phyloP scores from a whole-genome alignment of 2,113 vertebrate genomes.

The Tapirus terrestris region DNA sequence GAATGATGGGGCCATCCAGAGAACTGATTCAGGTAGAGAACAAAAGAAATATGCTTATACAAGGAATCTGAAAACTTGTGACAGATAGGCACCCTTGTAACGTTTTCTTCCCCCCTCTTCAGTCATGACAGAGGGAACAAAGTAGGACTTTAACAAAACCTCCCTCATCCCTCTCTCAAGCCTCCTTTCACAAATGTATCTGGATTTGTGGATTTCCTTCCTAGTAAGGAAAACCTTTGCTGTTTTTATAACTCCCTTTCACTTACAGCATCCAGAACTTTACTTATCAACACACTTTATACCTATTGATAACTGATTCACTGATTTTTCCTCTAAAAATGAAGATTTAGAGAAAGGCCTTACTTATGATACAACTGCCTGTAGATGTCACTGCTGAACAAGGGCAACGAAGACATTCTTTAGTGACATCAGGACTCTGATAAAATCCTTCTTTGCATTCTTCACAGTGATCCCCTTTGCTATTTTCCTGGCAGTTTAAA shows the following conservation, averaged over 20 bases:
- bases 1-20: background rate
- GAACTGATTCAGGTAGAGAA: background rate
- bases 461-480: constrained; percentile 92
- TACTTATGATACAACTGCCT: constrained; percentile 91
- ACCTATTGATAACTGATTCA: background rate
- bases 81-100: background rate
- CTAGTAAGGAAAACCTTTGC: constrained; percentile 10
- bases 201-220: background rate
- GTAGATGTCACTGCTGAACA: constrained; percentile 93
- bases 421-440: constrained; percentile 69
- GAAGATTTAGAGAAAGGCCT: constrained; percentile 77
- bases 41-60: background rate
- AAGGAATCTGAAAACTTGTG: background rate
- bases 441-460: constrained; percentile 92
- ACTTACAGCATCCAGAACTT: background rate
- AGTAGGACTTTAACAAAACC: background rate
- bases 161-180: background rate
- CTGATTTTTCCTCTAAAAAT: background rate
- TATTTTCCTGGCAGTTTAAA: constrained; percentile 93
- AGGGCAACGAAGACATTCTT: constrained; percentile 90
- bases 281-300: background rate
- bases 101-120: constrained; percentile 13
- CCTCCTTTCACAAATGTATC: background rate
- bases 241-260: constrained; percentile 6
- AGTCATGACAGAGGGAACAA: background rate